These are phyloP conservation scores for Neuroterus valhalla DNA, from an alignment of 1,140 invertebrate species.

Conservation along the genomic window DNA sequence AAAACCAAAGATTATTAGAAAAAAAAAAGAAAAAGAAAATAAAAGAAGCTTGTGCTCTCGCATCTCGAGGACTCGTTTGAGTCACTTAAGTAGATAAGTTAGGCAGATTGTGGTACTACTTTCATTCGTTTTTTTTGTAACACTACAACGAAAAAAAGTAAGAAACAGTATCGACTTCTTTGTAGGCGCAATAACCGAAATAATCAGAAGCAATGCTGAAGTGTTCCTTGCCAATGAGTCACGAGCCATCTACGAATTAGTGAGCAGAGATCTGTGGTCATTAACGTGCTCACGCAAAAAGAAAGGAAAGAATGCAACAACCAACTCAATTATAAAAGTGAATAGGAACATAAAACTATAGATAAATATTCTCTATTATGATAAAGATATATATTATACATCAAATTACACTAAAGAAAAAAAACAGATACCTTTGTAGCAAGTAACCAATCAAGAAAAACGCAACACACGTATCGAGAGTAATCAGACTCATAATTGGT, in stretches of 20 bases:
- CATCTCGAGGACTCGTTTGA: too few relatives aligned
- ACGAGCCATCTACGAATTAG: conserved; percentile 35
- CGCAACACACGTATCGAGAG: conserved; percentile 43
- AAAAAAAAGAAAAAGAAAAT: background rate
- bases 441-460: conserved; percentile 39
- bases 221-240: conserved; percentile 38
- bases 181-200: background rate
- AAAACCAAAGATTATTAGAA: conserved; percentile 23
- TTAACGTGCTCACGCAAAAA: conserved; percentile 47
- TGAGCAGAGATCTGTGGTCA: conserved; percentile 46
- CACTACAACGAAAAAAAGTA: conserved; percentile 31
- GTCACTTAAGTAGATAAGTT: conserved; percentile 26
- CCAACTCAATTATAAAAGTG: conserved; percentile 29
- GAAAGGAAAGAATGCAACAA: conserved; percentile 40
- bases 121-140: conserved; percentile 38
- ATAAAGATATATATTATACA: conserved; percentile 44
- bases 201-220: conserved; percentile 44
- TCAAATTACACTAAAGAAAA: conserved; percentile 42
- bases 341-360: conserved; percentile 23
- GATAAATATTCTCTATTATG: conserved; percentile 45
- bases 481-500: conserved; percentile 37
- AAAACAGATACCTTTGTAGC: conserved; percentile 49
- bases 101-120: conserved; percentile 33
- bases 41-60: background rate
- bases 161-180: conserved; percentile 7